phyloP scores from a whole-genome alignment of 2,113 vertebrate species.

The Eurypyga helias region DNA sequence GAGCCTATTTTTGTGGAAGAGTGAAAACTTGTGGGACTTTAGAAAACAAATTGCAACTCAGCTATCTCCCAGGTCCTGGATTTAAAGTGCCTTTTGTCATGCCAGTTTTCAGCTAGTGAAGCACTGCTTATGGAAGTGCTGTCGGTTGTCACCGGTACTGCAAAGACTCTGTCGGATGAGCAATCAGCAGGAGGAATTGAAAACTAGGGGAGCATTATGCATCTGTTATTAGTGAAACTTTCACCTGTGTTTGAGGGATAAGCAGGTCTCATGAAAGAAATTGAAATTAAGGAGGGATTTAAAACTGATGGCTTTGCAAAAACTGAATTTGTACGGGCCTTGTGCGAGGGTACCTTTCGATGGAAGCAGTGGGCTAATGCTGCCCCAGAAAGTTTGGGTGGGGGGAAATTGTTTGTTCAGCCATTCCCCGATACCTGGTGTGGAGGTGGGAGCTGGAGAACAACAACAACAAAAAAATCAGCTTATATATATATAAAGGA shows the following conservation, averaged over 20 bases:
- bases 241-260: background rate
- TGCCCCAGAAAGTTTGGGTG: background rate
- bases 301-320: background rate
- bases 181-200: background rate
- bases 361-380: background rate
- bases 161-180: background rate
- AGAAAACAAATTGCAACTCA: background rate
- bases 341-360: background rate
- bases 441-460: background rate
- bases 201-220: background rate
- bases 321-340: background rate
- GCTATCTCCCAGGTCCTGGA: background rate
- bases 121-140: background rate
- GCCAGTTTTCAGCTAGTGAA: background rate
- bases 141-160: background rate
- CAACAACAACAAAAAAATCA: background rate
- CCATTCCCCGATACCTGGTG: background rate
- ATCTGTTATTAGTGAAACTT: background rate
- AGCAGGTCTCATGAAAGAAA: background rate
- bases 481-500: background rate
- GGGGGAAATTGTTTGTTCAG: background rate
- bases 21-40: background rate
- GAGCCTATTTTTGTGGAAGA: background rate
- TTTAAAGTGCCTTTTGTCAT: background rate
- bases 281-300: background rate